Conservation (phyloP, 2,797 vertebrate species). For the Leptoclinus maculatus region DNA sequence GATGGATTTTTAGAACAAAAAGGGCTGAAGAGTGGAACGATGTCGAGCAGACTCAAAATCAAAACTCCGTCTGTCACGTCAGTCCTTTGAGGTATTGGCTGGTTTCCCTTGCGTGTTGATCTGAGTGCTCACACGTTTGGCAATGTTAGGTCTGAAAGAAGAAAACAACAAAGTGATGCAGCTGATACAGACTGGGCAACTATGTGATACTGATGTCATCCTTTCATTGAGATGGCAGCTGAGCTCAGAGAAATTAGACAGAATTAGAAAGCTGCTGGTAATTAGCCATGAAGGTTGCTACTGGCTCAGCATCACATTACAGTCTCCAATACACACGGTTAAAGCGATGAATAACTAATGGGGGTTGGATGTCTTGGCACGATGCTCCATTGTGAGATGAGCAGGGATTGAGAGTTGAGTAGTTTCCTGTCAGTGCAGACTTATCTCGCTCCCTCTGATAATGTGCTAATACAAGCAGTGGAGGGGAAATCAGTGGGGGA, state of each 20-base stretch:
- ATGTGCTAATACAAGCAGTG: constrained; percentile 61
- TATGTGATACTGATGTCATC: constrained; percentile 6
- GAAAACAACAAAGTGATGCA: constrained; percentile 22
- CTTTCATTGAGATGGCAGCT: constrained; percentile 6
- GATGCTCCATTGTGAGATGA: constrained; percentile 4
- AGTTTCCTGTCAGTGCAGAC: background rate
- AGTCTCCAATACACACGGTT: background rate
- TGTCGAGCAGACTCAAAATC: background rate
- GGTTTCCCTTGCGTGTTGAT: constrained; percentile 3
- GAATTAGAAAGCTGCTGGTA: background rate
- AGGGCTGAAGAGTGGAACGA: constrained; percentile 6
- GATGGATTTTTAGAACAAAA: background rate
- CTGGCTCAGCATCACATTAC: background rate
- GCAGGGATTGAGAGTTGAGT: background rate
- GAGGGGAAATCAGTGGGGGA: constrained; percentile 10
- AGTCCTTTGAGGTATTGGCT: background rate
- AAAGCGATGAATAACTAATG: background rate
- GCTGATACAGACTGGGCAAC: background rate
- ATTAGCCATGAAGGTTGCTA: background rate
- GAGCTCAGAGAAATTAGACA: background rate
- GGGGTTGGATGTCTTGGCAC: background rate
- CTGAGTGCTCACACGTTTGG: constrained; percentile 29
- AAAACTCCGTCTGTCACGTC: constrained; percentile 6
- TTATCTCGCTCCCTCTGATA: constrained; percentile 4
- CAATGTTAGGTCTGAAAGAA: constrained; percentile 53